Percentiles rank a stretch among this genome's conserved stretches.
phyloP scores from a whole-genome alignment of 1,140 invertebrate species.

The Drosophila mojavensis region DNA sequence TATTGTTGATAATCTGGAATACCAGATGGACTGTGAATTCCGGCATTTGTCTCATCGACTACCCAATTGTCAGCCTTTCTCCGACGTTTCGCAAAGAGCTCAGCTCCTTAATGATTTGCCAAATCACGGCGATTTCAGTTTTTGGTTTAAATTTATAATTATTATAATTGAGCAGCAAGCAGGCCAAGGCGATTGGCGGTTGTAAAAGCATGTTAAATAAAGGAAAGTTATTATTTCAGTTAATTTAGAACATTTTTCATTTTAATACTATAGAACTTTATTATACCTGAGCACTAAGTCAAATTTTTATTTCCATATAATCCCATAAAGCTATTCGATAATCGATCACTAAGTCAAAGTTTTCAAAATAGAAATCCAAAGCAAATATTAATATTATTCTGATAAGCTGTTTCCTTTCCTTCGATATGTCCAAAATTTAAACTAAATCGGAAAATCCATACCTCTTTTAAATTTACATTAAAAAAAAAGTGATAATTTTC shows the following conservation, averaged over 20 bases:
- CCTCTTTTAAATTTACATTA: no score
- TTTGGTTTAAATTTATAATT: slow-evolving; percentile 1
- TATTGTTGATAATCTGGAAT: slow-evolving; percentile 80
- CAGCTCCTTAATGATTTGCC: slow-evolving; percentile 87
- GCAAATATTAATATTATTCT: no score
- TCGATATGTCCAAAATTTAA: no score
- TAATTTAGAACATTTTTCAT: background rate
- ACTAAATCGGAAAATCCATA: no score
- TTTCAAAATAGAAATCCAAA: no score
- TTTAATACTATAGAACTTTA: background rate
- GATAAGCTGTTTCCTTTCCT: no score
- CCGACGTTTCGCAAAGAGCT: slow-evolving; percentile 94
- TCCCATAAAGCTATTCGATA: no score
- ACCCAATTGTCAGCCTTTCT: slow-evolving; percentile 94
- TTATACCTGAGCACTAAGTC: no score
- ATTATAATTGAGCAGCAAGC: slow-evolving; percentile 23
- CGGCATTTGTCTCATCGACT: slow-evolving; percentile 89
- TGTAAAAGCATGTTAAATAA: slow-evolving; percentile 31
- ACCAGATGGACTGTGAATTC: slow-evolving; percentile 82
- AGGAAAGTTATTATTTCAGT: background rate
- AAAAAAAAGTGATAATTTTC: no score
- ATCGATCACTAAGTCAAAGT: no score
- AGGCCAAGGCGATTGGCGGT: slow-evolving; percentile 22
- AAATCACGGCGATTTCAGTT: background rate
- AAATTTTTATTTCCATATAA: no score